Evolutionary conservation across 2,797 vertebrate species (phyloP).

Genomic region (Garrulus glandarius): DNA sequence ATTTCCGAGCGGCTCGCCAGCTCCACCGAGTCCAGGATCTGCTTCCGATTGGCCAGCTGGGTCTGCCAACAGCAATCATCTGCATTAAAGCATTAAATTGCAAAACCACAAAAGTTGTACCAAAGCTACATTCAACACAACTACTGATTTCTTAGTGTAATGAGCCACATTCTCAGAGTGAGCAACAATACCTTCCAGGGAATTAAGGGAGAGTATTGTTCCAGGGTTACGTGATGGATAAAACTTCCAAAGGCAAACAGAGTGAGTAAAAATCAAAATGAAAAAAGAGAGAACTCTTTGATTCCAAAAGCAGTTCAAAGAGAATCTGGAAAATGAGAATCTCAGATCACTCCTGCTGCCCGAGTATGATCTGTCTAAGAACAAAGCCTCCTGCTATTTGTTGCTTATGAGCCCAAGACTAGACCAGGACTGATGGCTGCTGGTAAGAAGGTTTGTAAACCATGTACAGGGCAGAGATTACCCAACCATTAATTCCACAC

Average conservation of each 20-base stretch:
- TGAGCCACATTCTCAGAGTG: background rate
- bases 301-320: background rate
- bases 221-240: background rate
- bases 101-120: background rate
- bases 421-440: background rate
- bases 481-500: background rate
- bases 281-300: background rate
- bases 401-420: background rate
- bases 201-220: background rate
- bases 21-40: slow-evolving; percentile 79
- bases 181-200: background rate
- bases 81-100: background rate
- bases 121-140: background rate
- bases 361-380: background rate
- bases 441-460: background rate
- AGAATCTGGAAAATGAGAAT: background rate
- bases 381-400: background rate
- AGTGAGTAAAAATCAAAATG: background rate
- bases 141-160: background rate
- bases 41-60: slow-evolving; percentile 76
- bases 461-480: background rate
- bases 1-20: slow-evolving; percentile 79
- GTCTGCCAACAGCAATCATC: slow-evolving; percentile 53
- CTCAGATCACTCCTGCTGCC: background rate
- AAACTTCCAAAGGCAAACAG: background rate